Percentiles rank a stretch among this genome's conserved stretches.
phyloP scores from a whole-genome alignment of 2,888 invertebrate species.

The Drymonia ruficornis region DNA sequence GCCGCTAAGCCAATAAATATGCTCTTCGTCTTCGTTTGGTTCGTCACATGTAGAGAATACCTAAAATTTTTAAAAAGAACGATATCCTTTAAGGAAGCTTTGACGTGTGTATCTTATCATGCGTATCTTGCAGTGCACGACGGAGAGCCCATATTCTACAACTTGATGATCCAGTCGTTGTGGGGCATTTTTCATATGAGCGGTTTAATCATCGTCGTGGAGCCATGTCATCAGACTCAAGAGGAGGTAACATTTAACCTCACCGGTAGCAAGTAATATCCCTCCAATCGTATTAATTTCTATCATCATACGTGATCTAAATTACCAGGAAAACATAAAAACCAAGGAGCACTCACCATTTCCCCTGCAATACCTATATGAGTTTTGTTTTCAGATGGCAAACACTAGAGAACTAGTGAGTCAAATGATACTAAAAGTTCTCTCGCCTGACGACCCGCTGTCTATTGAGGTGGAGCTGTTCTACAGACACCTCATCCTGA shows the following conservation, averaged over 20 bases:
- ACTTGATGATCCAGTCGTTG: not conserved
- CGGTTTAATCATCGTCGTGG: constrained; percentile 6
- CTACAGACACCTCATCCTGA: constrained; percentile 64
- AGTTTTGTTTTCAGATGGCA: constrained; percentile 38
- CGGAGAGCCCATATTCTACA: not conserved
- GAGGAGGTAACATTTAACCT: constrained; percentile 3
- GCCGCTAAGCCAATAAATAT: too few relatives aligned
- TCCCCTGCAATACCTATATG: too few relatives aligned
- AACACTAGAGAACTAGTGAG: constrained; percentile 34
- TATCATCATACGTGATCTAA: too few relatives aligned
- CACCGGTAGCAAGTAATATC: too few relatives aligned
- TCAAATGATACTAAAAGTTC: constrained; percentile 41
- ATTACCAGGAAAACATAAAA: too few relatives aligned
- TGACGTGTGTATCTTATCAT: too few relatives aligned
- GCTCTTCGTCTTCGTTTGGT: too few relatives aligned
- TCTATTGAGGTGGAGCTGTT: constrained; percentile 67
- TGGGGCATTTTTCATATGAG: constrained; percentile 9
- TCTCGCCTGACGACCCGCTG: constrained; percentile 48
- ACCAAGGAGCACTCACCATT: too few relatives aligned
- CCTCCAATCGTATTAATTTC: too few relatives aligned
- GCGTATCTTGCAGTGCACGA: not conserved
- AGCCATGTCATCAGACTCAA: constrained; percentile 10
- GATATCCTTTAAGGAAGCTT: too few relatives aligned
- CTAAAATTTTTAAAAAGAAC: too few relatives aligned
- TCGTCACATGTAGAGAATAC: too few relatives aligned